Evolutionary conservation across 2,888 invertebrate genomes (phyloP), one percentile per base, ranked within the genome.

Genomic region (Lithosia quadra): DNA sequence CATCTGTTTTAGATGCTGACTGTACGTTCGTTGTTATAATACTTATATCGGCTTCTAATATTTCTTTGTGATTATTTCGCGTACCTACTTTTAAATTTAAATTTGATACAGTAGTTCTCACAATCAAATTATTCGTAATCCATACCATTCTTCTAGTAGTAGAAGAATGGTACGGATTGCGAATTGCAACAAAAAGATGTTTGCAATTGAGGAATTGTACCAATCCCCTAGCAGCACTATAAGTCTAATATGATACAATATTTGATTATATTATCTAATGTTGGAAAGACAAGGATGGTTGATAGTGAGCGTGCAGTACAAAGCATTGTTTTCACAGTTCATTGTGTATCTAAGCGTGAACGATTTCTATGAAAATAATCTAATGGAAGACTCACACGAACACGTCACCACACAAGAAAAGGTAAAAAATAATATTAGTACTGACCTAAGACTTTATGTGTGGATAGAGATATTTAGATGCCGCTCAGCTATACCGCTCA

Each of bases 271-370:
- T 82, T 28, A 89, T 90, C 87, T 89, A 87, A 90, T 92, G 92
- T 93, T 93, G 93, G 94, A 95, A 93, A 94, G 94, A 94, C 89
- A 90, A 84, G 85, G 74, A 83, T 88, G 87, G 88, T 88, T 86
- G 83, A 85, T 87, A 84, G 88, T 90, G 90, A 88, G 85, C 84
- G 91, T 92, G 91, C 90, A 86, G 34, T 68, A 69, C 11, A 79
- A 80, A 84, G 83, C 79, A 72, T 83, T 76, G 21, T 60, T 79
- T 75, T 76, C 83, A 85, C 84, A 82, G 76, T 71, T 71, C 87
- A 85, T 90, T 90, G 89, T 90, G 86, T 86, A n/a, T n/a, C n/a
- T n/a, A 87, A 86, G 86, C 87, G 86, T 78, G 83, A 77, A 72
- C 67, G 68, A 76, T 78, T 74, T 75, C 71, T 63, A 62, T 72